Evolutionary conservation across 2,888 invertebrate genomes (phyloP).

Genomic region (Gari tellinella): DNA sequence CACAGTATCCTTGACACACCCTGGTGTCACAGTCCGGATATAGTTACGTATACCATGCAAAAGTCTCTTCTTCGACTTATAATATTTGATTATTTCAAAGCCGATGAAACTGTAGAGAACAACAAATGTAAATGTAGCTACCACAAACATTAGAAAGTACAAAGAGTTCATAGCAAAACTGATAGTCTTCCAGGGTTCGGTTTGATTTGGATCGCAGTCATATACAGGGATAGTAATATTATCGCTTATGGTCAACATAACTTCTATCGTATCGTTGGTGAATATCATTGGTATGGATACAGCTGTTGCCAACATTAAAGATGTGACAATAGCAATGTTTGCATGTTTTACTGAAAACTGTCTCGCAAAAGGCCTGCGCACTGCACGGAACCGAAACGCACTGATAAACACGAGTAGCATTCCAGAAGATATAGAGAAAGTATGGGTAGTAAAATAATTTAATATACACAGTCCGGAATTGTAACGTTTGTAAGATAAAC

Average conservation of each 20-base stretch:
- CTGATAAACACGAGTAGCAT: slow-evolving; percentile 1
- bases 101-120: neutral
- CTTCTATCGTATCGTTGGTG: slow-evolving; percentile 1
- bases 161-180: slow-evolving; percentile 2
- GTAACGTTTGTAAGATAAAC: slow-evolving; percentile 1
- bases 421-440: neutral
- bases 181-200: neutral
- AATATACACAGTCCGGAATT: slow-evolving; percentile 2
- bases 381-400: slow-evolving; percentile 13
- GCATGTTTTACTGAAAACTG: slow-evolving; percentile 8
- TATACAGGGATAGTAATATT: neutral
- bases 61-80: slow-evolving; percentile 3
- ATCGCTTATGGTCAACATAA: neutral
- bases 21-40: neutral
- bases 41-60: neutral
- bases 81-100: neutral
- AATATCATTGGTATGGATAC: slow-evolving; percentile 4
- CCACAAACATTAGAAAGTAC: neutral
- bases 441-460: slow-evolving; percentile 2
- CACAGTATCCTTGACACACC: no score
- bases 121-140: neutral
- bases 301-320: neutral
- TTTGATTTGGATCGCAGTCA: slow-evolving; percentile 4
- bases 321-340: slow-evolving; percentile 1
- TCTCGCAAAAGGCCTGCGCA: neutral